Percentiles rank a stretch among this genome's conserved stretches.
These are phyloP conservation scores for Zhengitettix transpicula DNA, from an alignment of 2,888 invertebrate genomes.

Conservation along the genomic window DNA sequence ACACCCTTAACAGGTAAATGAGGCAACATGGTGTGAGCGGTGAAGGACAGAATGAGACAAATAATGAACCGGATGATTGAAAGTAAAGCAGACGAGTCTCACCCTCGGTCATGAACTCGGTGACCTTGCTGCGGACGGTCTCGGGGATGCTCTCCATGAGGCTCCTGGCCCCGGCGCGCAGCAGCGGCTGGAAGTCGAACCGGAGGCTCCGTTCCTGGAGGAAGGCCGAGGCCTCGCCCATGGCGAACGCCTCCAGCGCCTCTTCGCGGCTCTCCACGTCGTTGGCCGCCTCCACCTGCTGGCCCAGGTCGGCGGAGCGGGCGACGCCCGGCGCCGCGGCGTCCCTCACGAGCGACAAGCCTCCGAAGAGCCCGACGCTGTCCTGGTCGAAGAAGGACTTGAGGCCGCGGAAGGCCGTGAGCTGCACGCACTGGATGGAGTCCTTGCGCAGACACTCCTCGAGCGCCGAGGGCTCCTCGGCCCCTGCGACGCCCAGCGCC, in stretches of 20 bases:
- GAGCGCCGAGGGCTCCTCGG: constrained; percentile 16
- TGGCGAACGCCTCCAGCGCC: constrained; percentile 38
- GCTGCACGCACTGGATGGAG: constrained; percentile 45
- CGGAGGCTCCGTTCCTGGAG: constrained; percentile 35
- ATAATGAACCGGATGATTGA: too few relatives aligned
- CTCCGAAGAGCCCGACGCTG: constrained; percentile 35
- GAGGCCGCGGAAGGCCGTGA: constrained; percentile 37
- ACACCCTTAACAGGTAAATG: too few relatives aligned
- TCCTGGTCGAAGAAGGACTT: constrained; percentile 40
- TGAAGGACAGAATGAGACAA: too few relatives aligned
- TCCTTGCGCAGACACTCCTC: constrained; percentile 40
- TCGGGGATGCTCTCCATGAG: constrained; percentile 36
- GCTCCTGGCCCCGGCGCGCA: constrained; percentile 26
- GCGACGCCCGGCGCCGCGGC: constrained; percentile 24
- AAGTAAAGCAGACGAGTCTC: constrained; percentile 12
- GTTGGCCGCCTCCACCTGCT: constrained; percentile 30
- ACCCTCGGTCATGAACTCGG: constrained; percentile 38
- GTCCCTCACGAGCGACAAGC: constrained; percentile 29
- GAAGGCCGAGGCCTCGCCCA: constrained; percentile 34
- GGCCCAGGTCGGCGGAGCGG: constrained; percentile 23
- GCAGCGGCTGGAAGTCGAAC: constrained; percentile 29
- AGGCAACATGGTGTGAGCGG: too few relatives aligned
- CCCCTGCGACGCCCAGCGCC: not conserved
- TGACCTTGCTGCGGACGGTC: constrained; percentile 35
- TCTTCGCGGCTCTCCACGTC: constrained; percentile 34